Percentiles rank a stretch among this genome's conserved stretches.
Conservation (phyloP, 2,888 invertebrate species). For the Drosophila mercatorum region DNA sequence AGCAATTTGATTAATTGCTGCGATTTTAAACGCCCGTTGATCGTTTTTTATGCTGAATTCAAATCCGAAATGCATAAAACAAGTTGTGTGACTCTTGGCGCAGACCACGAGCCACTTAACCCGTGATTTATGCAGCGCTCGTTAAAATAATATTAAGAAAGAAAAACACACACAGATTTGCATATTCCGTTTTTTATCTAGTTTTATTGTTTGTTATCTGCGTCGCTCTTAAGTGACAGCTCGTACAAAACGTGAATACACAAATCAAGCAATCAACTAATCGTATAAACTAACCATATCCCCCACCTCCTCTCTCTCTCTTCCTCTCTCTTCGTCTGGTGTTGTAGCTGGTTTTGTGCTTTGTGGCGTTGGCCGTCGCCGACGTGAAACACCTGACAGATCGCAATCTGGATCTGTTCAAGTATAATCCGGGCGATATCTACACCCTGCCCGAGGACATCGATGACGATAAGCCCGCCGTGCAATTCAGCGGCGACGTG, state of each 20-base stretch:
- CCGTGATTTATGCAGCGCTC: constrained; percentile 47
- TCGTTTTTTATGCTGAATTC: constrained; percentile 18
- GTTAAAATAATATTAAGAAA: constrained; percentile 36
- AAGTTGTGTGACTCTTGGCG: constrained; percentile 46
- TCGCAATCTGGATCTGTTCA: constrained; percentile 82
- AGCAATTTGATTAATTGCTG: constrained; percentile 66
- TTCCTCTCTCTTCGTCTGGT: neutral
- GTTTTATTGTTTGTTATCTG: constrained; percentile 4
- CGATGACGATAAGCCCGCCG: constrained; percentile 83
- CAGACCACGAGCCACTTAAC: constrained; percentile 30
- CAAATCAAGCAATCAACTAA: constrained; percentile 41
- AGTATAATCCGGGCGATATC: constrained; percentile 82
- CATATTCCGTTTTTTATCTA: constrained; percentile 28
- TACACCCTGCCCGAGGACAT: constrained; percentile 83
- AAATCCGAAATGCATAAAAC: constrained; percentile 35
- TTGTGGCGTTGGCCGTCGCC: constrained; percentile 71
- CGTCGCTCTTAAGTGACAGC: constrained; percentile 44
- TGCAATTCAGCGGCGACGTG: constrained; percentile 81
- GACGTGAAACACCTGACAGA: constrained; percentile 81
- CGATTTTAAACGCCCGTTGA: constrained; percentile 15
- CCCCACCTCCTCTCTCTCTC: neutral
- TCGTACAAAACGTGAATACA: constrained; percentile 23
- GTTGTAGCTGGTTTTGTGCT: constrained; percentile 69
- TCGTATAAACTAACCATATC: constrained; percentile 17
- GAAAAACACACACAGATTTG: constrained; percentile 28